Conservation (phyloP, 1,140 invertebrate genomes). For the Trichonephila clavata region DNA sequence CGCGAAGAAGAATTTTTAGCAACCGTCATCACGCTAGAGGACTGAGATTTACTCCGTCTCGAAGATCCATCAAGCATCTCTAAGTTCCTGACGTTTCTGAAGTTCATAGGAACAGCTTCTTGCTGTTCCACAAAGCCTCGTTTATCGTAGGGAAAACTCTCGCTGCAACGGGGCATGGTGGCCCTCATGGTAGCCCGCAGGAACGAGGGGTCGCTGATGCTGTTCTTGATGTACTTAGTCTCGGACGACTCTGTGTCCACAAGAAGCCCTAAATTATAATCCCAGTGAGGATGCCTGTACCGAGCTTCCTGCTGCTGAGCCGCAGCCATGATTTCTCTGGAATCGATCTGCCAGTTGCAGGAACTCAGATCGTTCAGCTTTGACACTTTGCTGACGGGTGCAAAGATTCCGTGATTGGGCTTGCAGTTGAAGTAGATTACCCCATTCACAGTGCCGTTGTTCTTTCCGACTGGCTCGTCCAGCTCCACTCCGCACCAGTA, state of each 20-base stretch:
- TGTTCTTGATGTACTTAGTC: slow-evolving; percentile 63
- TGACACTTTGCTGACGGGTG: slow-evolving; percentile 82
- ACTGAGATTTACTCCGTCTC: not conserved
- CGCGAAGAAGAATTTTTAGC: not conserved
- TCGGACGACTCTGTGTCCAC: not conserved
- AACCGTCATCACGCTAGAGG: not conserved
- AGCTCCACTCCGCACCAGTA: slow-evolving; percentile 86
- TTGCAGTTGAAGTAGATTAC: slow-evolving; percentile 83
- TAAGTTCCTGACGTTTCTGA: slow-evolving; percentile 30
- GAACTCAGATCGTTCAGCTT: slow-evolving; percentile 56
- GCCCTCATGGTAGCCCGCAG: not conserved
- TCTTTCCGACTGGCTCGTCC: slow-evolving; percentile 83
- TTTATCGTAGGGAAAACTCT: slow-evolving; percentile 50
- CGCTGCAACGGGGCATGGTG: slow-evolving; percentile 20
- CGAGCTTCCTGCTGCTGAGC: not conserved
- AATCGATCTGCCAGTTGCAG: not conserved
- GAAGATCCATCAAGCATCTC: slow-evolving; percentile 5
- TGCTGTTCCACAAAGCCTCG: slow-evolving; percentile 33
- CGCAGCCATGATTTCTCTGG: not conserved
- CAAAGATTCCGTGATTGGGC: slow-evolving; percentile 82
- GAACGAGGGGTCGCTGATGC: slow-evolving; percentile 63
- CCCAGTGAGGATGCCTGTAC: not conserved
- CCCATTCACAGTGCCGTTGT: slow-evolving; percentile 85
- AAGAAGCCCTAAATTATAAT: slow-evolving; percentile 35
- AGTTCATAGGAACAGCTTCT: not conserved